Evolutionary conservation across 2,113 vertebrate genomes (phyloP).

Genomic region (Sigmodon hispidus): DNA sequence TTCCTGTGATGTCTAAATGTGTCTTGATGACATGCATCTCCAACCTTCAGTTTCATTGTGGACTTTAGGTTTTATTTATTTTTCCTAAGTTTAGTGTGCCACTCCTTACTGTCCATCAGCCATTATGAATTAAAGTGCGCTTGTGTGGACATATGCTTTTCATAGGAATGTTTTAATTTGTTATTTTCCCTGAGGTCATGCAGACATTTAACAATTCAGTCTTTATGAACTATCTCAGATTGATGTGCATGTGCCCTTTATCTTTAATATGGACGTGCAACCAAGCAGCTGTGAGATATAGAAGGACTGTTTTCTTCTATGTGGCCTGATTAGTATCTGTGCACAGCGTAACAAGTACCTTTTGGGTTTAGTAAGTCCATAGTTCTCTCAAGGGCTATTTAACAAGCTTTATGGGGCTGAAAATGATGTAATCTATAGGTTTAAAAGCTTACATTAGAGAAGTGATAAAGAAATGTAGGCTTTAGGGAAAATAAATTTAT

Average conservation of each 20-base stretch:
- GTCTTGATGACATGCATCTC: conserved; percentile 2
- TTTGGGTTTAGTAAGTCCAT: background rate
- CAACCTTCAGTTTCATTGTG: background rate
- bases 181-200: background rate
- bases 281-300: background rate
- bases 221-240: background rate
- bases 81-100: background rate
- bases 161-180: background rate
- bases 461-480: background rate
- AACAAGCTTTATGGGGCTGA: background rate
- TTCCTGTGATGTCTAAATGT: conserved; percentile 58
- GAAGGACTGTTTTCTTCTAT: background rate
- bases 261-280: background rate
- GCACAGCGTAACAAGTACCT: background rate
- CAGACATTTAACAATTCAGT: background rate
- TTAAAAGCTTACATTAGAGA: conserved; percentile 1
- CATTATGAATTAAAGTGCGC: background rate
- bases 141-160: background rate
- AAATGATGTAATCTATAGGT: background rate
- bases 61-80: background rate
- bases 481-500: conserved; percentile 52
- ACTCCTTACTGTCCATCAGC: background rate
- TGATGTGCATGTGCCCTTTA: background rate
- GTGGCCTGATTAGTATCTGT: background rate
- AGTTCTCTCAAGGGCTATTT: background rate